Conservation (phyloP, 92 coral and sea anemone genomes). For the Phenganax stokvisi region DNA sequence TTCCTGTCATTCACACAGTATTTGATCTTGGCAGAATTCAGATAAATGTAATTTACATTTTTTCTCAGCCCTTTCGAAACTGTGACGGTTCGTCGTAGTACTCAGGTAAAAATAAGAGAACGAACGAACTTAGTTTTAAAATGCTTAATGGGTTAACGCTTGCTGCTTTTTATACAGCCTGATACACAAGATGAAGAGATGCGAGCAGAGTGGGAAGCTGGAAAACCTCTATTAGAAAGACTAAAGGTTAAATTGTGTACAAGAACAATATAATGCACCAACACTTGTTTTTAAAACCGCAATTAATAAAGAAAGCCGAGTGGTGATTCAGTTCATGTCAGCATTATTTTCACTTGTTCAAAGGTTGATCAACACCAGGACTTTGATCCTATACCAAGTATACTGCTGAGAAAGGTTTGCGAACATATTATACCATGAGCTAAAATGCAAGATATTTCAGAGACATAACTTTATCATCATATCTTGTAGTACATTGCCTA, state of each 20-base stretch:
- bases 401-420: constrained; percentile 76
- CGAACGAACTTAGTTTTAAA: not conserved
- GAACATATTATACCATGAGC: too few relatives aligned
- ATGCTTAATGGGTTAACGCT: not conserved
- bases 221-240: constrained; percentile 80
- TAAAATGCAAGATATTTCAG: not conserved
- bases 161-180: constrained; percentile 6
- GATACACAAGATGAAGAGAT: constrained; percentile 42
- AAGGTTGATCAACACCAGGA: constrained; percentile 65
- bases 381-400: constrained; percentile 80
- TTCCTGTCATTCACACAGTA: not conserved
- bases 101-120: constrained; percentile 45
- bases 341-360: not conserved
- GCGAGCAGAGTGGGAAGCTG: constrained; percentile 85
- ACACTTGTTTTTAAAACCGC: not conserved
- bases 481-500: constrained; percentile 79
- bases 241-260: constrained; percentile 58
- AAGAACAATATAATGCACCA: not conserved
- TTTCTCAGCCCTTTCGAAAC: constrained; percentile 56
- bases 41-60: not conserved
- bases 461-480: not conserved
- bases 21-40: not conserved
- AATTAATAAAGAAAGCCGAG: too few relatives aligned
- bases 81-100: constrained; percentile 61
- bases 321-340: too few relatives aligned